A percentile compares a stretch with the other conserved stretches of the same genome.
phyloP scores from a whole-genome alignment of 2,113 vertebrate species.

The Oreotragus oreotragus region DNA sequence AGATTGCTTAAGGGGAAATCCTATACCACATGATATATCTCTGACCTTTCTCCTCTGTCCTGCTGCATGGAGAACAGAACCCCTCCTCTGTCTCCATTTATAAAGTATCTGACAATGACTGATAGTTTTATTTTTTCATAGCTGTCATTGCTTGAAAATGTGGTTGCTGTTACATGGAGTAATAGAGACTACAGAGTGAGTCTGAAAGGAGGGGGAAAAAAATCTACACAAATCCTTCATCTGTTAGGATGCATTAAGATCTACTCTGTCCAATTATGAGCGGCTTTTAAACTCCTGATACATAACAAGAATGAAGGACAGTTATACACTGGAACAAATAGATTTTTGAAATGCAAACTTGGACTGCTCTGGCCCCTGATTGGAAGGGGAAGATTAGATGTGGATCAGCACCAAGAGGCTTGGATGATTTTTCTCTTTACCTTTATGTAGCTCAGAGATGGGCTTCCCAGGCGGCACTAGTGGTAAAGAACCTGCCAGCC shows the following conservation, averaged over 20 bases:
- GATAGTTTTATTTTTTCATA: constrained; percentile 70
- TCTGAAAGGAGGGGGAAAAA: neutral
- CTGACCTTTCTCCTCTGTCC: constrained; percentile 63
- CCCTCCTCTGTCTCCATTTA: constrained; percentile 63
- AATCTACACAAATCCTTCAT: neutral
- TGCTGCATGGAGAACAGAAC: constrained; percentile 66
- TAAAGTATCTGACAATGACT: constrained; percentile 62
- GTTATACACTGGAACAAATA: neutral
- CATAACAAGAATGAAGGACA: neutral
- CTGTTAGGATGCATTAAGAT: neutral
- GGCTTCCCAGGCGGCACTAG: neutral
- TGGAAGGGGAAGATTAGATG: neutral
- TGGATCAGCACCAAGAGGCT: neutral
- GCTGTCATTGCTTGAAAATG: constrained; percentile 50
- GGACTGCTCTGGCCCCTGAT: neutral
- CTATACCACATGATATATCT: constrained; percentile 63
- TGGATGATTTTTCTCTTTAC: neutral
- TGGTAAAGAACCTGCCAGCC: neutral
- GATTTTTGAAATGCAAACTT: neutral
- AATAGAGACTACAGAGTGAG: neutral
- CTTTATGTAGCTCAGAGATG: neutral
- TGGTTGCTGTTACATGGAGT: neutral
- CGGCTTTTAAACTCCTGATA: neutral
- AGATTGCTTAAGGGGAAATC: constrained; percentile 76
- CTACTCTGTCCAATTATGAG: neutral